Evolutionary conservation across 2,888 invertebrate species (phyloP), one percentile per base, ranked within the genome.

Genomic region (Meloe dianella): DNA sequence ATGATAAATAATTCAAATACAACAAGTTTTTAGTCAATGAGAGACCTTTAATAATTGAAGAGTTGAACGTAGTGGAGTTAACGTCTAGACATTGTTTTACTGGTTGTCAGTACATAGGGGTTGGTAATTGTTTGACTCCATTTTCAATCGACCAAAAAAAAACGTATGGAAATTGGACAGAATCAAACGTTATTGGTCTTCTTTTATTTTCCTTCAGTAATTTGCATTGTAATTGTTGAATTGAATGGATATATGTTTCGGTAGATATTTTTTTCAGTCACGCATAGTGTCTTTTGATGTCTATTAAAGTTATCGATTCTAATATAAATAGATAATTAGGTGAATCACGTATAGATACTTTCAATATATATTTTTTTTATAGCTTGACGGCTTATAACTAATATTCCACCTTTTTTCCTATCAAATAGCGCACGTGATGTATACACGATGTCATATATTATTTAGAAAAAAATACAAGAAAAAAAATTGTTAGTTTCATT

Each of bases 281-380:
- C 67, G 67, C 64, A 64, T 57, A 32, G 9, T 54, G 64, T 66
- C 66, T 63, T 51, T 57, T 59, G 62, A 66, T 63, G 63, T 66
- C 66, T 66, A 60, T 66, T 63, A 66, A 60, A 54, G 54, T 59
- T 64, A 67, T 67, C 64, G 67, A 67, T 67, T 67, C 51, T 59
- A 41, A 57, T 41, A 71, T 71, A 68, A 71, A 71, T 71, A 69
- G 60, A 57, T 65, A 69, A 71, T 65, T 63, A 61, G 67, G 60
- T 61, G 65, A 67, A 69, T 69, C 68, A 71, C 64, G 65, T 69
- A 65, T 64, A 63, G 27, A 51, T 51, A 30, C 12, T 17, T 35
- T 54, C 47, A 38, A 29, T 41, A 58, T 32, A 41, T n/a, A 35
- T 64, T 64, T 66, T 51, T 51, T 64, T 61, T 63, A 66, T 29